Percentiles rank a stretch among this genome's conserved stretches.
These are phyloP conservation scores for Ips typographus DNA, from an alignment of 1,140 invertebrate genomes.

Conservation along the genomic window DNA sequence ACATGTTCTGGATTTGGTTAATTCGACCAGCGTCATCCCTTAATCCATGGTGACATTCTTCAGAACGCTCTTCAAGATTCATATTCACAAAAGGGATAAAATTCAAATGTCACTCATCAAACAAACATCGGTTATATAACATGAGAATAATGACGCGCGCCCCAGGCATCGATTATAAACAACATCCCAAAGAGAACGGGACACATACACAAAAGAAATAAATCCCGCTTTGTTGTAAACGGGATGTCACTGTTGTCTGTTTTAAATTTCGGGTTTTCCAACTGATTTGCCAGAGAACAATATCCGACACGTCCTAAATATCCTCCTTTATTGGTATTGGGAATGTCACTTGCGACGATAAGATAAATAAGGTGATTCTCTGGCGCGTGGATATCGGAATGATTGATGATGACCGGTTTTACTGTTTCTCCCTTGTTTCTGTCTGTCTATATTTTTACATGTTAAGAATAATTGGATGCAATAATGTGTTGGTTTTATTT, in stretches of 20 bases:
- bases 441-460: too few species aligned
- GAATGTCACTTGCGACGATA: not conserved
- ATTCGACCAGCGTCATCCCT: too few species aligned
- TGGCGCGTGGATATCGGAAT: not conserved
- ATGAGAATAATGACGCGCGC: not conserved
- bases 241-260: conserved; percentile 1
- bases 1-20: too few species aligned
- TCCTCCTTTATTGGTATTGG: not conserved
- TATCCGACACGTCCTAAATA: conserved; percentile 2
- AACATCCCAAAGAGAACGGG: not conserved
- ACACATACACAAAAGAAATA: not conserved
- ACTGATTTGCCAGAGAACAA: not conserved
- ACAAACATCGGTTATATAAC: too few species aligned
- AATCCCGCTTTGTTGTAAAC: conserved; percentile 2
- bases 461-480: too few species aligned
- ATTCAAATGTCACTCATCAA: too few species aligned
- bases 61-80: too few species aligned
- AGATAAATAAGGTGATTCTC: not conserved
- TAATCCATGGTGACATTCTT: too few species aligned
- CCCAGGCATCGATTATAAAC: conserved; percentile 3
- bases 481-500: too few species aligned
- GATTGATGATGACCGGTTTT: not conserved
- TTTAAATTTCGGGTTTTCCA: not conserved
- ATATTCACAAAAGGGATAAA: too few species aligned
- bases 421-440: too few species aligned